A percentile compares a stretch with the other conserved stretches of the same genome.
These are phyloP conservation scores for Anthoscopus minutus DNA, from an alignment of 2,113 vertebrate species.

Conservation along the genomic window DNA sequence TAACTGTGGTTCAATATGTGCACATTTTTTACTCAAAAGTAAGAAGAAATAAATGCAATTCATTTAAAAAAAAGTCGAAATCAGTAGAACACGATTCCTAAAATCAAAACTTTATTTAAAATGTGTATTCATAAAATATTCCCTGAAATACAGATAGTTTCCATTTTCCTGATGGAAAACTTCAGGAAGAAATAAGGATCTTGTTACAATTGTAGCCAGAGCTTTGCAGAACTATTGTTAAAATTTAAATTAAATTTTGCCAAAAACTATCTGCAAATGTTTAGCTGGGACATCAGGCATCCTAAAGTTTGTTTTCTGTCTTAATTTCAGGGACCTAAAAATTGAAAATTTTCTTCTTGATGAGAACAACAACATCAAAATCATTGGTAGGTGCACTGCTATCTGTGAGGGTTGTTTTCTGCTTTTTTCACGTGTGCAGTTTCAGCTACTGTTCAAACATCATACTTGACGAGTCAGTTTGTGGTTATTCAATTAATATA, in stretches of 20 bases:
- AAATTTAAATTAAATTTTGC: background rate
- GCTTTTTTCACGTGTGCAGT: background rate
- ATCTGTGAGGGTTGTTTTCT: background rate
- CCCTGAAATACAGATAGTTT: background rate
- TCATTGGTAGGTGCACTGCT: constrained; percentile 69
- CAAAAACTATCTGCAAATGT: background rate
- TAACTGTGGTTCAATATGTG: rapidly evolving
- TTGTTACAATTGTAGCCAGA: background rate
- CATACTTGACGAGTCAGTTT: background rate
- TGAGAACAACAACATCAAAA: constrained; percentile 86
- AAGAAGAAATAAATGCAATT: background rate
- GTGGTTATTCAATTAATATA: background rate
- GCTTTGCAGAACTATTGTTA: background rate
- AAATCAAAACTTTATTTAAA: background rate
- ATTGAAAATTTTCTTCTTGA: constrained; percentile 87
- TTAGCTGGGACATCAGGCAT: background rate
- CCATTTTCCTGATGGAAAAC: background rate
- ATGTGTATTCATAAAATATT: background rate
- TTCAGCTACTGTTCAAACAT: background rate
- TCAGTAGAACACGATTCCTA: background rate
- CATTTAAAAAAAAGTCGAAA: background rate
- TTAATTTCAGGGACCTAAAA: constrained; percentile 78
- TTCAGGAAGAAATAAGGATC: background rate
- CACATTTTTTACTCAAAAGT: background rate
- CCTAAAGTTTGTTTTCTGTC: background rate